phyloP scores from a whole-genome alignment of 2,797 vertebrate genomes.

The Leucoraja ocellata region DNA sequence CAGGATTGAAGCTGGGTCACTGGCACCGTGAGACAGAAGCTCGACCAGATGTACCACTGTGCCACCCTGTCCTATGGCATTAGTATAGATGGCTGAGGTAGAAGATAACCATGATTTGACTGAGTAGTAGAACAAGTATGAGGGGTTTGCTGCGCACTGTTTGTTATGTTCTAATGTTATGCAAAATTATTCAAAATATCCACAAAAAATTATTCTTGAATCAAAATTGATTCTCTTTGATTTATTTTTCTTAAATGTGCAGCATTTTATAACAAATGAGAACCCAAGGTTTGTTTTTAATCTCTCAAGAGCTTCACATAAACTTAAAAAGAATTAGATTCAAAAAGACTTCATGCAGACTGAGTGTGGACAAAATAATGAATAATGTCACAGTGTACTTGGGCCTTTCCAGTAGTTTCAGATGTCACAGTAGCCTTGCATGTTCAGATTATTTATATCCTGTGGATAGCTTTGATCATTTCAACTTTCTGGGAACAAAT shows the following conservation, averaged over 20 bases:
- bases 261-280: not conserved
- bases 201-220: not conserved
- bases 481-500: not conserved
- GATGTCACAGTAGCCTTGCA: not conserved
- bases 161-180: not conserved
- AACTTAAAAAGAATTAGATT: slow-evolving; percentile 16
- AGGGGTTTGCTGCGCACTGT: too few species aligned
- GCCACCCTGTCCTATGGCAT: too few species aligned
- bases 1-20: too few species aligned
- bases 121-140: too few species aligned
- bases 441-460: not conserved
- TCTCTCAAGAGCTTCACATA: not conserved
- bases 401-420: not conserved
- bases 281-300: not conserved
- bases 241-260: not conserved
- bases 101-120: too few species aligned
- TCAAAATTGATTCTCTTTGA: not conserved
- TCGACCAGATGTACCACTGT: too few species aligned
- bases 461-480: not conserved
- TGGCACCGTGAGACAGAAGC: too few species aligned
- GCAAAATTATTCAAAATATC: not conserved
- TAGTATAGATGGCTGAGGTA: too few species aligned
- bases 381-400: not conserved
- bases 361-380: not conserved
- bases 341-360: not conserved